Base-by-base conservation (phyloP, 1,140 invertebrate species). In the Sinella curviseta region DNA sequence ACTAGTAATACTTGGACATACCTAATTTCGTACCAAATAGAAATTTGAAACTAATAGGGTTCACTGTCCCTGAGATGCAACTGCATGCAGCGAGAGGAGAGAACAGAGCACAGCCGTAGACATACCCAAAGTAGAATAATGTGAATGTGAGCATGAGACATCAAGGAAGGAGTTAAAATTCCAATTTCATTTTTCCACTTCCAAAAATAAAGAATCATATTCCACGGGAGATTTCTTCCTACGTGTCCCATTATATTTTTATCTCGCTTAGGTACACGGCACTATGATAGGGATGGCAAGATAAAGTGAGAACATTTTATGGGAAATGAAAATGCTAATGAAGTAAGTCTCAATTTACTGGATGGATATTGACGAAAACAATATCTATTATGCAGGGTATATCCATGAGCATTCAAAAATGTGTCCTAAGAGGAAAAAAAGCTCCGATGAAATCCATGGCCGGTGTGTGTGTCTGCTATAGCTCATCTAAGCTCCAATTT, bases 281-380 rank as follows among this genome's bases (percentile, higher is more conserved):
- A 48, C 39, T 20, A 48, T 20, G 24, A 16, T 60, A 14, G 57
- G 24, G 57, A 3, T 60, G 24, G 39, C 39, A 20, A 48, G 20
- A 60, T 14, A 60, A 26, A 3, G 24, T 14, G 14, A 26, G 57
- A 60, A 60, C 8, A 17, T 60, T 60, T 60, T 60, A 60, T 60
- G 57, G 57, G 57, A 60, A 60, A 60, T 60, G 57, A 26, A 60
- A 60, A 60, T 60, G 57, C 57, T 60, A 60, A 60, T 60, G 57
- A 4, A 26, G 57, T 3, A 12, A 60, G 57, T 48, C 57, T 60
- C 57, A 16, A 26, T 60, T 60, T 60, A n/a, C 57, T 60, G 8
- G 57, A 60, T n/a, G 24, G 24, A 48, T 48, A n/a, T n/a, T n/a
- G n/a, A n/a, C n/a, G n/a, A n/a, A n/a, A n/a, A n/a, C n/a, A n/a